Conservation (phyloP, 2,888 invertebrate genomes). For the Chymomyza procnemis region DNA sequence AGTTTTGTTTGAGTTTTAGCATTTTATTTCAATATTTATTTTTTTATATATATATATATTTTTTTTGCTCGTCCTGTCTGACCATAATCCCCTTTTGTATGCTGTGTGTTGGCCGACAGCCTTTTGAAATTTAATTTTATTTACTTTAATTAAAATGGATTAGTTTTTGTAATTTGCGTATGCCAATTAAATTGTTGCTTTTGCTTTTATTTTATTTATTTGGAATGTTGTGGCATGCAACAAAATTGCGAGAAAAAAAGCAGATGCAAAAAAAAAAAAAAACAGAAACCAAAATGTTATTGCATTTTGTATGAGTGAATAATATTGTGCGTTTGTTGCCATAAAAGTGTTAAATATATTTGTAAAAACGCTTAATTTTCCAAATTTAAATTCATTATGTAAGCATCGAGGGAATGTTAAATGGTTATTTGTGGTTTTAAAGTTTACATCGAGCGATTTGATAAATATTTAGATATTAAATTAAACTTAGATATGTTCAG, state of each 20-base stretch:
- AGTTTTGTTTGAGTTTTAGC: neutral
- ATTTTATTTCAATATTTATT: conserved; percentile 10
- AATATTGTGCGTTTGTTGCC: neutral
- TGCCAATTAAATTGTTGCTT: conserved; percentile 46
- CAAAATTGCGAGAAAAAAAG: too few species aligned
- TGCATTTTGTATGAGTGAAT: neutral
- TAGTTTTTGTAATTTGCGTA: conserved; percentile 45
- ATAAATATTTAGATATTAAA: neutral
- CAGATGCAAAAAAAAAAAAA: neutral
- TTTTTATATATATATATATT: conserved; percentile 12
- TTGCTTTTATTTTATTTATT: conserved; percentile 33
- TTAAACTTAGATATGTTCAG: neutral
- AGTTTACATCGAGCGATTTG: neutral
- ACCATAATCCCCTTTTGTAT: conserved; percentile 49
- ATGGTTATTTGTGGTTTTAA: neutral
- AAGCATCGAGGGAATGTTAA: neutral
- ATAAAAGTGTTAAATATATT: neutral
- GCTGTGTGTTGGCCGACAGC: conserved; percentile 21
- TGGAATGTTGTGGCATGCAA: neutral
- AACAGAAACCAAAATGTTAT: neutral
- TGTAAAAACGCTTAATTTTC: neutral
- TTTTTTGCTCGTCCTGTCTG: conserved; percentile 5
- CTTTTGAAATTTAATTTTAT: conserved; percentile 57
- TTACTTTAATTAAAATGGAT: conserved; percentile 70
- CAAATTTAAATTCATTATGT: neutral